Percentiles rank a stretch among this genome's conserved stretches.
These are phyloP conservation scores for Caenorhabditis latens DNA, from an alignment of 1,140 invertebrate genomes.

Conservation along the genomic window DNA sequence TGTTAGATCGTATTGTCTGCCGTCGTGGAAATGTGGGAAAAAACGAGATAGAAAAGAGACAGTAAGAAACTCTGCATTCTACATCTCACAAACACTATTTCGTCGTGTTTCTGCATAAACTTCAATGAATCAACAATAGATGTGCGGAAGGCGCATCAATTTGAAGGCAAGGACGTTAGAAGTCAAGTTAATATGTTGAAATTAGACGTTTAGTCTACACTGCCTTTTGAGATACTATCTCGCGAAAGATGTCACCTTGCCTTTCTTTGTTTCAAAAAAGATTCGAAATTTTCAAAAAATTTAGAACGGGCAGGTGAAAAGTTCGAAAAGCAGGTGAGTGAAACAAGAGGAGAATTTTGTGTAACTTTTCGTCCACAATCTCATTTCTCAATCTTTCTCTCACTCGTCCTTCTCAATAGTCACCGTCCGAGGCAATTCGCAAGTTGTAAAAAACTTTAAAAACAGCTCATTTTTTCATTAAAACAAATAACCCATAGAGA, in stretches of 20 bases:
- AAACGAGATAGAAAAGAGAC: conserved; percentile 47
- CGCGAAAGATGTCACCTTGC: too few species aligned
- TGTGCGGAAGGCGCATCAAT: conserved; percentile 31
- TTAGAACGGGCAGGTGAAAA: conserved; percentile 14
- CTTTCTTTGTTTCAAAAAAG: too few species aligned
- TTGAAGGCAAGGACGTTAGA: conserved; percentile 2
- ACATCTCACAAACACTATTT: conserved; percentile 31
- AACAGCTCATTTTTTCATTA: conserved; percentile 44
- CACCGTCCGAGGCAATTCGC: not conserved
- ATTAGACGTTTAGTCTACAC: not conserved
- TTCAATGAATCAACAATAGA: conserved; percentile 56
- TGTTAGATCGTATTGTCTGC: conserved; percentile 45
- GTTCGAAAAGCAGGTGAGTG: not conserved
- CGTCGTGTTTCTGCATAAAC: conserved; percentile 33
- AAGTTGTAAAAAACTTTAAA: not conserved
- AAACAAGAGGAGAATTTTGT: not conserved
- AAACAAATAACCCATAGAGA: conserved; percentile 12
- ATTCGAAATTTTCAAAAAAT: not conserved
- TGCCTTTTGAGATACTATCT: not conserved
- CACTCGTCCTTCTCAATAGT: not conserved
- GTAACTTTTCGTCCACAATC: conserved; percentile 23
- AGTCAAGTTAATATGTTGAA: conserved; percentile 43
- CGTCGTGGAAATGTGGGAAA: conserved; percentile 49
- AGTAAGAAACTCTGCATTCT: conserved; percentile 43
- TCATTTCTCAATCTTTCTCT: conserved; percentile 1